These are phyloP conservation scores for Subacronicta megacephala DNA, from an alignment of 2,888 invertebrate genomes.

Conservation along the genomic window DNA sequence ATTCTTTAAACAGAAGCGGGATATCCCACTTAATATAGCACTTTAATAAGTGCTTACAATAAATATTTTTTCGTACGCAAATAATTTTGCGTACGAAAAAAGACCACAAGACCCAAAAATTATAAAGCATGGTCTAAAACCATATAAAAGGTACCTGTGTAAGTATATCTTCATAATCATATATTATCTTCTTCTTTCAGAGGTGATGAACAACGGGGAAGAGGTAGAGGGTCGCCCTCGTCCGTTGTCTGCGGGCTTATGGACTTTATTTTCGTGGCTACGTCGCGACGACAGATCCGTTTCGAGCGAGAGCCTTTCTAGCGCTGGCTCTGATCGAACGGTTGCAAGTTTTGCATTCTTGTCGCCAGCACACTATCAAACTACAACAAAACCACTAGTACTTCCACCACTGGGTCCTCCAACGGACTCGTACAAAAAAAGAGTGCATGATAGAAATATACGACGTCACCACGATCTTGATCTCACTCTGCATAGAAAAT, in stretches of 20 bases:
- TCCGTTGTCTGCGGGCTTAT: conserved; percentile 84
- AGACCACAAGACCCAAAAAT: too few relatives aligned
- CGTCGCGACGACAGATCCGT: conserved; percentile 88
- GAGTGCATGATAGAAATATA: conserved; percentile 90
- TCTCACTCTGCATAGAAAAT: conserved; percentile 91
- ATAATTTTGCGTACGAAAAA: too few relatives aligned
- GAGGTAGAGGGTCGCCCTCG: conserved; percentile 78
- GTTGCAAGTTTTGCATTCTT: conserved; percentile 93
- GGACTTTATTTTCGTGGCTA: conserved; percentile 93
- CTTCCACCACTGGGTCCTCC: conserved; percentile 88
- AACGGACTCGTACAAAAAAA: conserved; percentile 91
- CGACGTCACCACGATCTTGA: conserved; percentile 90
- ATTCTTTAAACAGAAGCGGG: too few relatives aligned
- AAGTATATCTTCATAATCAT: conserved; percentile 2
- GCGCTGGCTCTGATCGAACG: conserved; percentile 92
- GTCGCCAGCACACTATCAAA: conserved; percentile 86
- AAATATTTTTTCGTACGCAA: too few relatives aligned
- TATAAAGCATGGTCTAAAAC: not conserved
- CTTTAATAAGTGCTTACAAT: too few relatives aligned
- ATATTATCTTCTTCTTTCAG: too few relatives aligned
- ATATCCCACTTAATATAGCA: too few relatives aligned
- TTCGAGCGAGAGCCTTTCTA: conserved; percentile 90
- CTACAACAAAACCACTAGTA: conserved; percentile 74
- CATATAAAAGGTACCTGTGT: not conserved
- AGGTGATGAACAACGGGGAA: conserved; percentile 80